Conservation (phyloP, 1,140 invertebrate species). For the Pogonognathellus flavescens region DNA sequence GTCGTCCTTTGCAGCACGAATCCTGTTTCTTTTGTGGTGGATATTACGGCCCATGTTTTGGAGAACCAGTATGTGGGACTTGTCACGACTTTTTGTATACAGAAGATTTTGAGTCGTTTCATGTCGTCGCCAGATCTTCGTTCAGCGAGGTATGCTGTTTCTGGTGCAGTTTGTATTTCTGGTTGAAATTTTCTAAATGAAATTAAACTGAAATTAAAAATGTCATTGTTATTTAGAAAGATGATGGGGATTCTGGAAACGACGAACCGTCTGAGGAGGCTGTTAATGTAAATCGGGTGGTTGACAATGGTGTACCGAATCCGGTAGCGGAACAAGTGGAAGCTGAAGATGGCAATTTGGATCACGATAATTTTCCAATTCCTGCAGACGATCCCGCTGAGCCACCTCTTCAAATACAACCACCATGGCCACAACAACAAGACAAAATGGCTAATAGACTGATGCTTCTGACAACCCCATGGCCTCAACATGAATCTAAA, state of each 20-base stretch:
- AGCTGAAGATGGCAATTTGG: conserved; percentile 8
- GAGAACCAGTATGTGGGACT: conserved; percentile 90
- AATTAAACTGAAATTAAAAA: no score
- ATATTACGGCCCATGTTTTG: conserved; percentile 92
- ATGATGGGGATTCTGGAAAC: conserved; percentile 93
- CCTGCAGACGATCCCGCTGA: neutral
- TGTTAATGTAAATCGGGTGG: conserved; percentile 68
- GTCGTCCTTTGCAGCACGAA: conserved; percentile 72
- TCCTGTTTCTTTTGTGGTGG: conserved; percentile 89
- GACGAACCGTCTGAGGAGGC: conserved; percentile 86
- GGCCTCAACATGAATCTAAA: conserved; percentile 70
- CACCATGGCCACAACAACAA: conserved; percentile 3
- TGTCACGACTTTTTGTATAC: conserved; percentile 93
- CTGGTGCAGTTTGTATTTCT: no score
- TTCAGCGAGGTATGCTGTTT: conserved; percentile 55
- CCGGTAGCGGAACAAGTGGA: conserved; percentile 1
- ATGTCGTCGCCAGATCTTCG: conserved; percentile 69
- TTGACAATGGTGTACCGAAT: conserved; percentile 5
- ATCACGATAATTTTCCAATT: conserved; percentile 23
- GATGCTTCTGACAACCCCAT: conserved; percentile 71
- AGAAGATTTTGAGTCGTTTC: conserved; percentile 77
- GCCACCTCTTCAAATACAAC: neutral
- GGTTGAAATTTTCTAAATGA: no score
- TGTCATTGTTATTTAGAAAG: conserved; percentile 75
- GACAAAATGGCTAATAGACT: conserved; percentile 70